Conservation (phyloP, 2,888 invertebrate genomes). For the Catocala sponsa region DNA sequence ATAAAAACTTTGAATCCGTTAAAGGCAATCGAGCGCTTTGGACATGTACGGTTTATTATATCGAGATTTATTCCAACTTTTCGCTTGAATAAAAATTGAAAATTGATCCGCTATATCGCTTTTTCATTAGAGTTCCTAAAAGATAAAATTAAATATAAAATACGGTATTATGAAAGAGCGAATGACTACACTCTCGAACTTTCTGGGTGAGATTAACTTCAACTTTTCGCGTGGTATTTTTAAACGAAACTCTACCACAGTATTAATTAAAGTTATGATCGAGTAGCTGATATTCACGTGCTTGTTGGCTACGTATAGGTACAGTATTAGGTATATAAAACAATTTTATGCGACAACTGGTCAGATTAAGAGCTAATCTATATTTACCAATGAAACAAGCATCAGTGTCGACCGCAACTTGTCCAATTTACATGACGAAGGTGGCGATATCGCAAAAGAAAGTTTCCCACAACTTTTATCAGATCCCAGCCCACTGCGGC, state of each 20-base stretch:
- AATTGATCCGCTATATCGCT: constrained; percentile 42
- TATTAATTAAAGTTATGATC: constrained; percentile 30
- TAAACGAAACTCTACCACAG: constrained; percentile 5
- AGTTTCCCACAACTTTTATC: constrained; percentile 84
- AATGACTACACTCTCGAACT: constrained; percentile 2
- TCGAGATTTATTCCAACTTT: constrained; percentile 52
- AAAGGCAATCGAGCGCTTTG: constrained; percentile 70
- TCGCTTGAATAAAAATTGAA: constrained; percentile 52
- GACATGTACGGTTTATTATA: constrained; percentile 60
- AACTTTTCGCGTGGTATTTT: constrained; percentile 8
- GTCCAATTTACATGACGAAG: constrained; percentile 87
- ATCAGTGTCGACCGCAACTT: constrained; percentile 78
- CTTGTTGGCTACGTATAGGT: constrained; percentile 27
- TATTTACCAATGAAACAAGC: constrained; percentile 81
- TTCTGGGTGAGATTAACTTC: constrained; percentile 1
- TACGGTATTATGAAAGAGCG: constrained; percentile 11
- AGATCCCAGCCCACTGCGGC: constrained; percentile 80
- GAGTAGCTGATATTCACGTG: constrained; percentile 17
- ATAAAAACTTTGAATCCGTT: constrained; percentile 81
- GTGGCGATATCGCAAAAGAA: constrained; percentile 86
- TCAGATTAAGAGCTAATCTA: constrained; percentile 79
- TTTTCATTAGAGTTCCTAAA: constrained; percentile 45
- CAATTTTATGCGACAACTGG: constrained; percentile 71
- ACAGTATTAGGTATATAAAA: constrained; percentile 58
- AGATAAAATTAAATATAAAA: constrained; percentile 29